A percentile compares a stretch with the other conserved stretches of the same genome.
phyloP scores from a whole-genome alignment of 1,140 invertebrate species.

The Rhopalosiphum maidis region DNA sequence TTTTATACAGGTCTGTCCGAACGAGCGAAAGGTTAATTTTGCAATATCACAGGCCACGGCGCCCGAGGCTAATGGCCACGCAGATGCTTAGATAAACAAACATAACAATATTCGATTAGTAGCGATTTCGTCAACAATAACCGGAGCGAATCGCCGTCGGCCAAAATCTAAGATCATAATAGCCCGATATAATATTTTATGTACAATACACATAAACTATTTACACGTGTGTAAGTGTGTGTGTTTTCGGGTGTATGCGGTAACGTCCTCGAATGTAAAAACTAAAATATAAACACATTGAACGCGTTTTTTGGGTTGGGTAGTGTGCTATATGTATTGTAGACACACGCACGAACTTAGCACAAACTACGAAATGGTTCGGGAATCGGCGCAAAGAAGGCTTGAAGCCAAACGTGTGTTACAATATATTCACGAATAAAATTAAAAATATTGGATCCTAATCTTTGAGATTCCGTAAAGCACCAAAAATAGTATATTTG shows the following conservation, averaged over 20 bases:
- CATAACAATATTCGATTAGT: slow-evolving; percentile 51
- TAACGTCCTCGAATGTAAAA: slow-evolving; percentile 39
- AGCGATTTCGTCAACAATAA: slow-evolving; percentile 56
- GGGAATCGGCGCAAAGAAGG: too few relatives aligned
- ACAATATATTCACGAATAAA: too few relatives aligned
- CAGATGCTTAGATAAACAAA: slow-evolving; percentile 57
- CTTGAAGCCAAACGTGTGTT: too few relatives aligned
- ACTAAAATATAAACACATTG: background rate
- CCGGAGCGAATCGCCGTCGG: slow-evolving; percentile 52
- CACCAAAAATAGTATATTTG: background rate
- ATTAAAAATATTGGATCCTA: background rate
- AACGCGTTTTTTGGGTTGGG: background rate
- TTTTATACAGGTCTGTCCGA: background rate
- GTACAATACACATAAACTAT: background rate
- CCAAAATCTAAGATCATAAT: slow-evolving; percentile 12
- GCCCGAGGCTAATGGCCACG: slow-evolving; percentile 49
- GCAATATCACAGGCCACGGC: slow-evolving; percentile 49
- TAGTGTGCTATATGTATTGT: too few relatives aligned
- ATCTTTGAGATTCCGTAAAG: background rate
- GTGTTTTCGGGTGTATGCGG: background rate
- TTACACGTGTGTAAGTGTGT: background rate
- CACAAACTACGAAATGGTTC: too few relatives aligned
- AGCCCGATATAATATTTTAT: background rate
- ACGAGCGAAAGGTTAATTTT: slow-evolving; percentile 54
- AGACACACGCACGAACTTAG: too few relatives aligned